phyloP scores from a whole-genome alignment of 2,888 invertebrate genomes.

The Pterobdella sp. region DNA sequence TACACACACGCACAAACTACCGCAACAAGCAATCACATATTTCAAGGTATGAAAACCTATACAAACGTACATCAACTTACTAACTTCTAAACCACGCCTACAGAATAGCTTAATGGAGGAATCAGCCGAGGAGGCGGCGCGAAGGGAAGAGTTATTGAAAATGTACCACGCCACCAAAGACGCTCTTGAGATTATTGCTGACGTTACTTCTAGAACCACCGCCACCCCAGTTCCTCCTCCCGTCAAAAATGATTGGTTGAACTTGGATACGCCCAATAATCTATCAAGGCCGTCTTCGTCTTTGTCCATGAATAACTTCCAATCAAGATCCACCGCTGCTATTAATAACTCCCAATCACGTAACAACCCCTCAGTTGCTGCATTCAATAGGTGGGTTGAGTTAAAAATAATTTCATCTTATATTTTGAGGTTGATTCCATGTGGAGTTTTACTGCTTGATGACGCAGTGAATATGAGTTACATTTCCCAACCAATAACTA shows the following conservation, averaged over 20 bases:
- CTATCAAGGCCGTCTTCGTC: background rate
- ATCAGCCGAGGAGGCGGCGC: slow-evolving; percentile 87
- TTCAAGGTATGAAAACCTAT: no score
- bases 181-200: slow-evolving; percentile 89
- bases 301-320: background rate
- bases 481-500: no score
- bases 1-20: no score
- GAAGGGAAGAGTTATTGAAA: slow-evolving; percentile 92
- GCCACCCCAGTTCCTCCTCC: slow-evolving; percentile 93
- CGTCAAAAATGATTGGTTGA: slow-evolving; percentile 83
- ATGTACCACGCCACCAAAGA: slow-evolving; percentile 99
- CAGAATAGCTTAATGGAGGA: slow-evolving; percentile 82
- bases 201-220: slow-evolving; percentile 92
- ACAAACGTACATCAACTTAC: no score
- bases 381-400: background rate
- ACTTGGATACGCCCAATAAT: background rate
- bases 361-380: background rate
- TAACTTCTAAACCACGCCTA: background rate
- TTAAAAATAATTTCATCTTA: no score
- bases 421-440: no score
- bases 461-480: no score
- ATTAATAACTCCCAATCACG: background rate
- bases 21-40: no score
- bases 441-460: no score
- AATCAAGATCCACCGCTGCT: no score